Conservation (phyloP, 2,888 invertebrate genomes). For the Nasonia oneida region DNA sequence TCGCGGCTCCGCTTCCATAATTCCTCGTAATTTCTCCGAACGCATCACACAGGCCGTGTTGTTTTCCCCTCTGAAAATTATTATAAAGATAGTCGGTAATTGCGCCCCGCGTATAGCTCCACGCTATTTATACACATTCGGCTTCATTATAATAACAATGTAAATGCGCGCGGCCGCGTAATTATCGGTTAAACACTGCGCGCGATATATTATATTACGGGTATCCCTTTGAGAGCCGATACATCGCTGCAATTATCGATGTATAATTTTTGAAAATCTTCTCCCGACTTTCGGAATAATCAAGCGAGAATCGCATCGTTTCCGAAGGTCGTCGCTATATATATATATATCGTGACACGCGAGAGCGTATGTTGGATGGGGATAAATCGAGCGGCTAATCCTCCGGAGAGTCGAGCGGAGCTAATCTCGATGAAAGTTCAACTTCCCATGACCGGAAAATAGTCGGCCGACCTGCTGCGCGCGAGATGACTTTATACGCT, state of each 20-base stretch:
- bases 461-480: neutral
- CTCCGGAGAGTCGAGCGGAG: constrained; percentile 30
- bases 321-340: too few relatives aligned
- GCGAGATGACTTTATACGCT: neutral
- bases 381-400: constrained; percentile 64
- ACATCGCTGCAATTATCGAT: too few relatives aligned
- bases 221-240: too few relatives aligned
- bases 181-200: too few relatives aligned
- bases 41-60: neutral
- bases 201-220: too few relatives aligned
- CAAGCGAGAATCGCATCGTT: too few relatives aligned
- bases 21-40: constrained; percentile 78
- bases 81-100: constrained; percentile 75
- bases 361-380: constrained; percentile 29
- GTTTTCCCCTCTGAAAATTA: constrained; percentile 70
- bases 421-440: constrained; percentile 66
- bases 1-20: constrained; percentile 67
- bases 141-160: constrained; percentile 79
- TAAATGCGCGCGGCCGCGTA: constrained; percentile 63
- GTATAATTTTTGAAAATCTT: too few relatives aligned
- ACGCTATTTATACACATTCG: constrained; percentile 59
- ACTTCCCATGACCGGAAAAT: constrained; percentile 69
- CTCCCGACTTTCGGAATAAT: too few relatives aligned
- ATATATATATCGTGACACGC: neutral
- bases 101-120: constrained; percentile 73